Evolutionary conservation across 1,140 invertebrate species (phyloP), one percentile per base, ranked within the genome.

Genomic region (Sarcophaga peregrina): DNA sequence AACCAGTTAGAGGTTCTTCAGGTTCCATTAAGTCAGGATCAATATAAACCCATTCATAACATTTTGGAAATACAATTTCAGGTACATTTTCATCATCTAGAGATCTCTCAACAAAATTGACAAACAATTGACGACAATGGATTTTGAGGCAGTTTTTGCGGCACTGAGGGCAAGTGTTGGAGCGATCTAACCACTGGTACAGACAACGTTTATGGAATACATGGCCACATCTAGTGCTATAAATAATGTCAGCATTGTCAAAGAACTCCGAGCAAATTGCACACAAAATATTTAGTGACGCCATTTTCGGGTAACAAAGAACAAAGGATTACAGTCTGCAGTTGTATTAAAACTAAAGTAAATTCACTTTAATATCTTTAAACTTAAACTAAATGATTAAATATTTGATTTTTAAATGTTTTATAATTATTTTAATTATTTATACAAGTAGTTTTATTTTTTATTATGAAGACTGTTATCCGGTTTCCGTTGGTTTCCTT

Each of bases 261-360:
- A 86, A 89, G 50, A 87, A 89, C 37, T 88, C 86, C 47, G 84
- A 87, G 80, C 88, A 89, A 83, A 89, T 89, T 5, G 83, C 86
- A 47, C 88, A 89, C 62, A 89, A 72, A 15, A 89, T 83, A 68
- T 89, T 89, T 8, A 89, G 17, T 0, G 75, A 47, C 13, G 74
- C 48, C 58, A 68, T 68, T 68, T 68, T 6, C 54, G 7, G 1
- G 25, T 1, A 37, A 37, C 25, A 37, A 4, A 37, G 25, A 37
- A 37, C 25, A 37, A 37, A 37, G 25, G 4, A 37, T 4, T 37
- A 4, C 25, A 37, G 25, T 37, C 4, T 37, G 25, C 25, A 37
- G 25, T 37, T 37, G 25, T 37, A 37, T 37, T 37, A 37, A n/a
- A n/a, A n/a, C n/a, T n/a, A n/a, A n/a, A n/a, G n/a, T 37, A 37